These are phyloP conservation scores for Microtus oregoni DNA, from an alignment of 2,113 vertebrate species.

Conservation along the genomic window DNA sequence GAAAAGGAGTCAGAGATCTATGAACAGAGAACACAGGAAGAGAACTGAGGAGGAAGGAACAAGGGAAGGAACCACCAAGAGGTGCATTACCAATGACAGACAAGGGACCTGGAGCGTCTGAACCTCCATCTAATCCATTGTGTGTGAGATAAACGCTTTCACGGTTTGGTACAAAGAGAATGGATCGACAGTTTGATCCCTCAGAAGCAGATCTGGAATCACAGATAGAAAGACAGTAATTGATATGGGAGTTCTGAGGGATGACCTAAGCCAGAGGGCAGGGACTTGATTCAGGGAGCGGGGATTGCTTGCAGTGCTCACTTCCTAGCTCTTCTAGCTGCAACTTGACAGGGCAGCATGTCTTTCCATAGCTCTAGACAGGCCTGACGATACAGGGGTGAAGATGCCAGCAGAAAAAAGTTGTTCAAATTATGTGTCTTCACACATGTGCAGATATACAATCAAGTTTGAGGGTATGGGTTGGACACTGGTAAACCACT, in stretches of 20 bases:
- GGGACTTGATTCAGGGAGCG: background rate
- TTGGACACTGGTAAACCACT: background rate
- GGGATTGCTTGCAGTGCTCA: background rate
- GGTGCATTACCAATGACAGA: background rate
- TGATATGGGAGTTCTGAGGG: background rate
- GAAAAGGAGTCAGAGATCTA: conserved; percentile 14
- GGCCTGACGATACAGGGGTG: background rate
- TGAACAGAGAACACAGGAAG: background rate
- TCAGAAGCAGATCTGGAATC: background rate
- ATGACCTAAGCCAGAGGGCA: background rate
- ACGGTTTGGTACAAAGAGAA: background rate
- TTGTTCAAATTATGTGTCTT: background rate
- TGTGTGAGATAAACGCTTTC: background rate
- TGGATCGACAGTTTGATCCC: background rate
- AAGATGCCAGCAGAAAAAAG: background rate
- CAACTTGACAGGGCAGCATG: background rate
- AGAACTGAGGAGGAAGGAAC: background rate
- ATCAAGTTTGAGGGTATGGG: background rate
- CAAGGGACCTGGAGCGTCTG: background rate
- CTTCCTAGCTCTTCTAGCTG: background rate
- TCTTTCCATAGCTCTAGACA: background rate
- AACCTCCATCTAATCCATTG: background rate
- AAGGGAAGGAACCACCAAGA: background rate
- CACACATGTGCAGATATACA: background rate
- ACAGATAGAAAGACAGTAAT: background rate